Evolutionary conservation across 2,888 invertebrate genomes (phyloP).

Genomic region (Laothoe populi): DNA sequence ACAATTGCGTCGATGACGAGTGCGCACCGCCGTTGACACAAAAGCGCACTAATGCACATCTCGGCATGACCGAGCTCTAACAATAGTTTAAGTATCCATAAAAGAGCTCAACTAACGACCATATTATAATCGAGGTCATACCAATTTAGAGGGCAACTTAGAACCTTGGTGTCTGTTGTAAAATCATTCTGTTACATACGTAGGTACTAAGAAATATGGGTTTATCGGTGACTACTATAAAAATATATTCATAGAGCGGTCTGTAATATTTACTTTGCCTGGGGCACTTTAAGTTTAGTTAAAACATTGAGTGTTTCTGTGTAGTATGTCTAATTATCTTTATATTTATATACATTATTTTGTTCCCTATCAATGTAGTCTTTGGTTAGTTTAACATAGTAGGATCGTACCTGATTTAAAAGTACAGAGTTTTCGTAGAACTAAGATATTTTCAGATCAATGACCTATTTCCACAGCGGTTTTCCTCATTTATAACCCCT

Average conservation of each 20-base stretch:
- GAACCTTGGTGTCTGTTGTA: conserved; percentile 37
- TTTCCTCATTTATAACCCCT: too few species aligned
- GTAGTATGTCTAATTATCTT: not conserved
- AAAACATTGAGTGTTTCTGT: not conserved
- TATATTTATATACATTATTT: not conserved
- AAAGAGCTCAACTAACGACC: conserved; percentile 52
- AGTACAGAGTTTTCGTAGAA: too few species aligned
- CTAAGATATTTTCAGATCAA: too few species aligned
- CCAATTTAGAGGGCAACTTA: conserved; percentile 53
- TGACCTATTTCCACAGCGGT: too few species aligned
- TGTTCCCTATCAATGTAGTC: too few species aligned
- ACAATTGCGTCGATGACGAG: conserved; percentile 18
- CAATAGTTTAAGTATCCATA: conserved; percentile 59
- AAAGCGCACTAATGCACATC: conserved; percentile 30
- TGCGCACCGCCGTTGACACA: not conserved
- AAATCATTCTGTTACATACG: not conserved
- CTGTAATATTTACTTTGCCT: not conserved
- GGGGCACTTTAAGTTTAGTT: conserved; percentile 12
- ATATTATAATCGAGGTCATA: conserved; percentile 50
- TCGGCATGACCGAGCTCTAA: conserved; percentile 37
- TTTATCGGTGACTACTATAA: conserved; percentile 12
- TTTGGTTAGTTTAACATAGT: too few species aligned
- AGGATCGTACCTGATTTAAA: too few species aligned
- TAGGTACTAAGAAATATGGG: not conserved
- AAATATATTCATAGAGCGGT: conserved; percentile 13